These are phyloP conservation scores for Fregetta grallaria DNA, from an alignment of 2,113 vertebrate species.

Conservation along the genomic window DNA sequence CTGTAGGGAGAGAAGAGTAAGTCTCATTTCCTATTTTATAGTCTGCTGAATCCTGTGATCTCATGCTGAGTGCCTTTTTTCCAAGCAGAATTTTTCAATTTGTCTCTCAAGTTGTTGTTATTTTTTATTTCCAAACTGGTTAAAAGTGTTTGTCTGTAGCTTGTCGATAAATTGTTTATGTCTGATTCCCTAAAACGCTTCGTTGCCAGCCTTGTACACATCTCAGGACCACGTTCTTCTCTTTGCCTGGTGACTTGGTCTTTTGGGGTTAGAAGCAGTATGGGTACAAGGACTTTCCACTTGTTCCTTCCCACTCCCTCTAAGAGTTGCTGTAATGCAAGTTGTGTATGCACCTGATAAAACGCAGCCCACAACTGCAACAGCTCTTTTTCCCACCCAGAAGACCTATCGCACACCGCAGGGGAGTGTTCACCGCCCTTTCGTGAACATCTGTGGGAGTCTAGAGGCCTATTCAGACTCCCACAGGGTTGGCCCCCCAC, in stretches of 20 bases:
- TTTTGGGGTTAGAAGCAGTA: background rate
- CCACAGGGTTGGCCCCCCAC: background rate
- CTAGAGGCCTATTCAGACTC: background rate
- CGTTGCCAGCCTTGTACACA: background rate
- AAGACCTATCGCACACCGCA: background rate
- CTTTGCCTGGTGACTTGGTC: background rate
- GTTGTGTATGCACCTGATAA: background rate
- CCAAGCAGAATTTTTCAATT: slow-evolving; percentile 57
- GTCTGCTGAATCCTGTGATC: slow-evolving; percentile 56
- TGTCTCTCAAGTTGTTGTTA: slow-evolving; percentile 32
- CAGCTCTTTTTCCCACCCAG: background rate
- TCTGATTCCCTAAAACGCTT: background rate
- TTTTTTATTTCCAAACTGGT: slow-evolving; percentile 58
- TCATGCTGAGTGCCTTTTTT: slow-evolving; percentile 54
- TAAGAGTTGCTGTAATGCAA: background rate
- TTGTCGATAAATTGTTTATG: slow-evolving; percentile 10
- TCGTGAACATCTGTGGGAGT: background rate
- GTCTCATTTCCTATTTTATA: slow-evolving; percentile 66
- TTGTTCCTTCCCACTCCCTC: background rate
- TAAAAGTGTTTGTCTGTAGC: slow-evolving; percentile 33
- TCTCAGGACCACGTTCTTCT: background rate
- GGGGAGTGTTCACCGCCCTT: background rate
- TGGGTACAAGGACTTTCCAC: background rate
- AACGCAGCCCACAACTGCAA: background rate
- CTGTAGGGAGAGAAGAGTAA: slow-evolving; percentile 43